These are phyloP conservation scores for Agonopterix heracliana DNA, from an alignment of 2,888 invertebrate species.

Conservation along the genomic window DNA sequence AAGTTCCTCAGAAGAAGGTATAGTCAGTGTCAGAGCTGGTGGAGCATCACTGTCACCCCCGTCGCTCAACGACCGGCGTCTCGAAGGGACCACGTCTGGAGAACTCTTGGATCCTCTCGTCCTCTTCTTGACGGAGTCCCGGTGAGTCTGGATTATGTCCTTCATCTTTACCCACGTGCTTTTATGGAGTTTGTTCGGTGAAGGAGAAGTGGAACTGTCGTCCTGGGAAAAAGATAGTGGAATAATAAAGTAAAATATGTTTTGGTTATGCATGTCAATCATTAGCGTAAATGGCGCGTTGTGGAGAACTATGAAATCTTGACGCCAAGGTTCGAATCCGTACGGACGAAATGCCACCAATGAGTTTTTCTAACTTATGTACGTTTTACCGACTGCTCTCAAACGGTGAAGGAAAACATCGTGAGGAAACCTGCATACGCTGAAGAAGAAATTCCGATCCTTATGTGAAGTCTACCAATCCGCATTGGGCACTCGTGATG, in stretches of 20 bases:
- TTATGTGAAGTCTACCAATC: too few species aligned
- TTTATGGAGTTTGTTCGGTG: constrained; percentile 74
- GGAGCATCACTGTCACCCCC: constrained; percentile 67
- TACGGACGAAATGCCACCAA: too few species aligned
- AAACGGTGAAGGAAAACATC: too few species aligned
- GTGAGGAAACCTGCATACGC: too few species aligned
- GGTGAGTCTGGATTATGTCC: constrained; percentile 83
- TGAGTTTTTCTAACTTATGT: too few species aligned
- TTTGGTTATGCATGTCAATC: too few species aligned
- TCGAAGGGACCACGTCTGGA: constrained; percentile 51
- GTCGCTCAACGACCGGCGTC: constrained; percentile 63
- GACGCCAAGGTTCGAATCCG: too few species aligned
- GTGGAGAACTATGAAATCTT: too few species aligned
- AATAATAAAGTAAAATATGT: not conserved
- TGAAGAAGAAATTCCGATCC: too few species aligned
- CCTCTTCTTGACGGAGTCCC: constrained; percentile 80
- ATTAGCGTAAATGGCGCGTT: too few species aligned
- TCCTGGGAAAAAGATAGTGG: constrained; percentile 40
- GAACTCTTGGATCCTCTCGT: constrained; percentile 60
- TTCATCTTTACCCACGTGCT: constrained; percentile 88
- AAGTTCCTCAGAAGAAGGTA: constrained; percentile 78
- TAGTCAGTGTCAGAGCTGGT: constrained; percentile 75
- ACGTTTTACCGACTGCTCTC: too few species aligned
- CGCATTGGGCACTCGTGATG: too few species aligned
- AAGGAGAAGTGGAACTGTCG: constrained; percentile 68